Percentiles rank a stretch among this genome's conserved stretches.
Conservation (phyloP, 2,797 vertebrate genomes). For the Peromyscus aztecus region DNA sequence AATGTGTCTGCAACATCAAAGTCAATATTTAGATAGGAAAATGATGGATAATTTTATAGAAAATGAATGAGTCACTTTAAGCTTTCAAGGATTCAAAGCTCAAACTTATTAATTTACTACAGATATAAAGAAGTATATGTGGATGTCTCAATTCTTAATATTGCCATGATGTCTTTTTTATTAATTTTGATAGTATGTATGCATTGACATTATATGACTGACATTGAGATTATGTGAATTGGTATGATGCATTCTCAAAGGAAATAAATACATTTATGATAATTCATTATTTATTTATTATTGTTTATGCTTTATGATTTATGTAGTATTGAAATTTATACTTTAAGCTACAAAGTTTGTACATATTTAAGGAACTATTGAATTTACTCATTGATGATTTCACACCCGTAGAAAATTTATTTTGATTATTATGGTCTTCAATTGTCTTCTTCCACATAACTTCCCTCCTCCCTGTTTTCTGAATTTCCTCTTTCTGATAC, state of each 20-base stretch:
- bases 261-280: neutral
- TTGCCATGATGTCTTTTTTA: neutral
- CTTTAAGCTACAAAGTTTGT: neutral
- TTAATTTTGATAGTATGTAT: slow-evolving; percentile 12
- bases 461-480: neutral
- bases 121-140: neutral
- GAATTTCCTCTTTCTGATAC: neutral
- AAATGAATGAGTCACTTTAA: slow-evolving; percentile 15
- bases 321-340: neutral
- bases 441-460: too few relatives aligned
- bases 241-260: neutral
- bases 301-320: neutral
- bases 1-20: slow-evolving; percentile 30
- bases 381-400: neutral
- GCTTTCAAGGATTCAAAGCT: neutral
- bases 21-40: slow-evolving; percentile 46
- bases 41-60: slow-evolving; percentile 14
- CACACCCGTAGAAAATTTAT: neutral
- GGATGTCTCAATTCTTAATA: neutral
- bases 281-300: neutral
- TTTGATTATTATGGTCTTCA: neutral
- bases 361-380: neutral
- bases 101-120: neutral
- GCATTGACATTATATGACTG: neutral
- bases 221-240: neutral